Conservation (phyloP, 1,140 invertebrate species). For the Zaprionus inermis region DNA sequence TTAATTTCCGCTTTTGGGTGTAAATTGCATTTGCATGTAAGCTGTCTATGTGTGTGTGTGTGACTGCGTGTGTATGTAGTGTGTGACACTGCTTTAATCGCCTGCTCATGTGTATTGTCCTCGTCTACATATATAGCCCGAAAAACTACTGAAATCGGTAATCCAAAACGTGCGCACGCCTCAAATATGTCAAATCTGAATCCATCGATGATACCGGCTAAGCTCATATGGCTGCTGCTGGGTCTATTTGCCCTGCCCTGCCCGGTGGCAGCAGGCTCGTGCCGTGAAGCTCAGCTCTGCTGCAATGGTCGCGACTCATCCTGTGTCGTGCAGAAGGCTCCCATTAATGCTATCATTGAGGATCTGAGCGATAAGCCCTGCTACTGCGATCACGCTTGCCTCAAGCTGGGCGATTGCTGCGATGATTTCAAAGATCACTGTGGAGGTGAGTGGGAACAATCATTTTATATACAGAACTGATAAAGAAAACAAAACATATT, state of each 20-base stretch:
- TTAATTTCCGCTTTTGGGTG: constrained; percentile 76
- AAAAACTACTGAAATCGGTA: constrained; percentile 18
- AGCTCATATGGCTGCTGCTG: not conserved
- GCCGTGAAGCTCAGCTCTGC: constrained; percentile 90
- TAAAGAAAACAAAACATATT: too few species aligned
- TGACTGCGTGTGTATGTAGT: constrained; percentile 8
- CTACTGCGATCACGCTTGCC: constrained; percentile 94
- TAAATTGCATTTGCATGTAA: constrained; percentile 74
- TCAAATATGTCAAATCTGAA: constrained; percentile 1
- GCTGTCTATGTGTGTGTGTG: constrained; percentile 12
- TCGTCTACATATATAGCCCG: constrained; percentile 1
- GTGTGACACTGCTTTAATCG: constrained; percentile 27
- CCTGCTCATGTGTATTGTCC: not conserved
- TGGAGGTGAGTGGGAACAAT: constrained; percentile 87
- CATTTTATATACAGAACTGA: too few species aligned
- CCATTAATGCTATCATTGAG: constrained; percentile 92
- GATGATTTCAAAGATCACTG: constrained; percentile 93
- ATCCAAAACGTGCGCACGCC: constrained; percentile 16
- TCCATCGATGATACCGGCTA: not conserved
- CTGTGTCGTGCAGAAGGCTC: constrained; percentile 94
- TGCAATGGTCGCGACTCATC: constrained; percentile 92
- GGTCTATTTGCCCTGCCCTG: constrained; percentile 4
- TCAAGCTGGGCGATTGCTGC: constrained; percentile 94
- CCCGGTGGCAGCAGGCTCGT: constrained; percentile 86
- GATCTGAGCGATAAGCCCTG: constrained; percentile 92